These are phyloP conservation scores for Oryctolagus cuniculus DNA, from an alignment of 2,113 vertebrate genomes.

Conservation along the genomic window mOryCun1.1 NC_091433.1:187467501-187468000, in stretches of 20 bases:
- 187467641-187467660: neutral
- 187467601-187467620: neutral
- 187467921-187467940: no score
- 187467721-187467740: neutral
- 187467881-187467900: neutral
- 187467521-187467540: neutral
- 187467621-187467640: neutral
- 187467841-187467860: neutral
- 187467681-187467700: neutral
- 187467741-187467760: neutral
- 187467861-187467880: rapidly evolving
- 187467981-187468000: no score
- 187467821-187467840: neutral
- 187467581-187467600: neutral
- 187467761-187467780: neutral
- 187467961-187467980: no score
- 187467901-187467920: no score
- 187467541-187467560: neutral
- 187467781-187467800: neutral
- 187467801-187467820: rapidly evolving
- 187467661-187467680: neutral
- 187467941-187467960: no score
- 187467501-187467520: constrained; percentile 22
- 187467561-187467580: neutral
- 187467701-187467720: neutral